Percentiles rank a stretch among this genome's conserved stretches.
Conservation (phyloP, 2,888 invertebrate species). For the Oasisia sp. region DNA sequence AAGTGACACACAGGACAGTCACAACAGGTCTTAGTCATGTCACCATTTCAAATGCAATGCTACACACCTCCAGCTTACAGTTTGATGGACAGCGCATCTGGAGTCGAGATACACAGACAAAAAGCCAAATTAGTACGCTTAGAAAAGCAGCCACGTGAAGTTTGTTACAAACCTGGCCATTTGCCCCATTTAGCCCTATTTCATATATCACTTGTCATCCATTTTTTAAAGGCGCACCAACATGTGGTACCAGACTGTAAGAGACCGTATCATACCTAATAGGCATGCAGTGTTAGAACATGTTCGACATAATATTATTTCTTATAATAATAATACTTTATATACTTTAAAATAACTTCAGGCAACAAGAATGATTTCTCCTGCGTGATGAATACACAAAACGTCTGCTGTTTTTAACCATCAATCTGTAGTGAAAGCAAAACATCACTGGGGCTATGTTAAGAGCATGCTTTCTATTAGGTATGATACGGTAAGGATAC, state of each 20-base stretch:
- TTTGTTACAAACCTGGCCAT: neutral
- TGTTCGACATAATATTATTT: neutral
- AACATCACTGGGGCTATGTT: neutral
- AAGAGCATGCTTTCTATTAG: neutral
- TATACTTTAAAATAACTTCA: neutral
- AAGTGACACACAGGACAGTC: neutral
- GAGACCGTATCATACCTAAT: neutral
- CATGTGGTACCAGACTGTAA: neutral
- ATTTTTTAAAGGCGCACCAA: neutral
- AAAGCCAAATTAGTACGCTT: slow-evolving; percentile 17
- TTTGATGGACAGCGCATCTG: neutral
- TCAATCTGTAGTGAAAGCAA: neutral
- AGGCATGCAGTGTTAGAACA: neutral
- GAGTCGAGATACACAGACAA: neutral
- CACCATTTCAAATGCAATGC: neutral
- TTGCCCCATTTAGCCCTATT: neutral
- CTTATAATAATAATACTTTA: neutral
- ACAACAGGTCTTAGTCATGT: neutral
- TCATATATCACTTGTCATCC: neutral
- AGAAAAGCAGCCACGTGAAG: neutral
- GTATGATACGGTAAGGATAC: neutral
- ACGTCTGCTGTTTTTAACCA: neutral
- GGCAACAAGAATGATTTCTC: neutral
- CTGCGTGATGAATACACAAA: neutral
- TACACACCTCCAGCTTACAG: neutral